Percentiles rank a stretch among this genome's conserved stretches.
These are phyloP conservation scores for Pelusios castaneus DNA, from an alignment of 2,113 vertebrate genomes.

Conservation along the genomic window DNA sequence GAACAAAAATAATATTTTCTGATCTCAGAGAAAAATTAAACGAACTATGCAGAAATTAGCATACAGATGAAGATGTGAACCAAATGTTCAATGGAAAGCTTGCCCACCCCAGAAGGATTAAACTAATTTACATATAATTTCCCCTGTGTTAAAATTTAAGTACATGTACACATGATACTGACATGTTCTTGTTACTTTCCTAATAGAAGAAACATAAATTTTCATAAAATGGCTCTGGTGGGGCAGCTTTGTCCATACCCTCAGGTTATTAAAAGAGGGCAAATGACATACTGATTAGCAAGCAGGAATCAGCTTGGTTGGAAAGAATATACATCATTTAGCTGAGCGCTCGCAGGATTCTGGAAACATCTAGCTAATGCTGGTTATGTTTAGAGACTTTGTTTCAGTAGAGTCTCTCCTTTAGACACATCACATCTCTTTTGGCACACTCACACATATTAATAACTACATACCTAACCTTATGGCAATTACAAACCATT, in stretches of 20 bases:
- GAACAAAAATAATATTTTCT: not conserved
- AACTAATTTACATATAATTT: not conserved
- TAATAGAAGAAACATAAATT: not conserved
- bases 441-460: not conserved
- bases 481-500: not conserved
- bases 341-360: not conserved
- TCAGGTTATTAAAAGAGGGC: not conserved
- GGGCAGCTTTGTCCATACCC: not conserved
- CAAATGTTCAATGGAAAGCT: not conserved
- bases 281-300: not conserved
- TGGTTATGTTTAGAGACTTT: accelerated
- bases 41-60: not conserved
- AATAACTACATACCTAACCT: not conserved
- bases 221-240: accelerated
- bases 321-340: not conserved
- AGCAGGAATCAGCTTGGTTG: not conserved
- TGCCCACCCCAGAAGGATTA: not conserved
- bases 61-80: not conserved
- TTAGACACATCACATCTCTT: not conserved
- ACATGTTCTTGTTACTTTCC: not conserved
- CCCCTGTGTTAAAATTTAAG: not conserved
- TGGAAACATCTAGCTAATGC: not conserved
- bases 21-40: slow-evolving; percentile 1
- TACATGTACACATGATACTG: not conserved
- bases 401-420: accelerated